Percentiles rank a stretch among this genome's conserved stretches.
Evolutionary conservation across 2,797 vertebrate genomes (phyloP).

Genomic region (Echeneis naucrates): DNA sequence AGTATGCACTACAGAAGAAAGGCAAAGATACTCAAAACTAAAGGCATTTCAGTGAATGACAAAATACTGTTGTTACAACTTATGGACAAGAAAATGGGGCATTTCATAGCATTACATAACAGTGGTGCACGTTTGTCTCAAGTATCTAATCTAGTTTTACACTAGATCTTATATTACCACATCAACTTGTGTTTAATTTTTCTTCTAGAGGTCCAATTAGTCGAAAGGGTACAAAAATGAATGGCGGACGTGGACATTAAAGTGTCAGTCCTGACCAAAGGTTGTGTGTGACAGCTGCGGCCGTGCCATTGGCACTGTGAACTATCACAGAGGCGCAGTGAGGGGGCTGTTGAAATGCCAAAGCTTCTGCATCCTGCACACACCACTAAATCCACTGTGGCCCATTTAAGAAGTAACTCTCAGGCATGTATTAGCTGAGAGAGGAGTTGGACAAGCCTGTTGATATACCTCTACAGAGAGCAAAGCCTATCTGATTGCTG

Average conservation of each 20-base stretch:
- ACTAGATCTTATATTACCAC: neutral
- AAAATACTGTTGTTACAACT: neutral
- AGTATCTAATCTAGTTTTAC: neutral
- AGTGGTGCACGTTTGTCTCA: neutral
- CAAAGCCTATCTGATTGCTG: slow-evolving; percentile 73
- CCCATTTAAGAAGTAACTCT: slow-evolving; percentile 66
- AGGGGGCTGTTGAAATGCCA: slow-evolving; percentile 73
- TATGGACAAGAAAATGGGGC: neutral
- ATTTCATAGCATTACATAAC: slow-evolving; percentile 19
- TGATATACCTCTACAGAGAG: slow-evolving; percentile 61
- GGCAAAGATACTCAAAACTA: neutral
- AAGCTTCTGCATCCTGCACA: slow-evolving; percentile 47
- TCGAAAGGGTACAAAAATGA: slow-evolving; percentile 12
- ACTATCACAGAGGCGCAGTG: slow-evolving; percentile 41
- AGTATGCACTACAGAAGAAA: neutral
- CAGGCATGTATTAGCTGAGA: slow-evolving; percentile 64
- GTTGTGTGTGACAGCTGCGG: slow-evolving; percentile 69
- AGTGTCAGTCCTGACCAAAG: slow-evolving; percentile 37
- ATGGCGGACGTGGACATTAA: slow-evolving; percentile 26
- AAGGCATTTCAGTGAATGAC: neutral
- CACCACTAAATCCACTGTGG: slow-evolving; percentile 23
- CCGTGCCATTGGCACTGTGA: slow-evolving; percentile 43
- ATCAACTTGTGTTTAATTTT: neutral
- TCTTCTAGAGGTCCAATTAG: slow-evolving; percentile 5
- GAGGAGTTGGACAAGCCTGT: slow-evolving; percentile 64